Percentiles rank a stretch among this genome's conserved stretches.
These are phyloP conservation scores for Terrapene triunguis DNA, from an alignment of 2,113 vertebrate genomes.

Conservation along the genomic window DNA sequence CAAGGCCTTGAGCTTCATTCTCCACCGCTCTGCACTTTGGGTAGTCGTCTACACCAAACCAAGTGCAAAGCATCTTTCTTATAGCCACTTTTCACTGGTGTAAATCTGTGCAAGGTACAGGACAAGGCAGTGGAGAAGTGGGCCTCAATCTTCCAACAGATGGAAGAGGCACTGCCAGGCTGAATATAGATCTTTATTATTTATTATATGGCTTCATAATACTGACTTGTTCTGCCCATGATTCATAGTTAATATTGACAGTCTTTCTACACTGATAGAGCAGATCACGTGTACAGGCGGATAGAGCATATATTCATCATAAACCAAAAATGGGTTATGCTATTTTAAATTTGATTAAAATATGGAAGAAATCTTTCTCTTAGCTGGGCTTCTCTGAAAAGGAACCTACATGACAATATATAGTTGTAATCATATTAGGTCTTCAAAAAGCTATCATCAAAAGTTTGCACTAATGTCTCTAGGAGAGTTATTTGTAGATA, in stretches of 20 bases:
- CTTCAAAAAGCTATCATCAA: neutral
- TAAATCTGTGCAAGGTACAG: neutral
- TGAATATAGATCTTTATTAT: neutral
- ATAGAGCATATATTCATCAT: neutral
- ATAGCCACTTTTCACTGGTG: neutral
- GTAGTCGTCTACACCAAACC: neutral
- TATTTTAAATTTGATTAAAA: conserved; percentile 1
- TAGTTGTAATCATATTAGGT: neutral
- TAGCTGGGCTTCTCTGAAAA: neutral
- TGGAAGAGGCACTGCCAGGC: neutral
- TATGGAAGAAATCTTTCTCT: neutral
- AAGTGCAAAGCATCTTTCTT: neutral
- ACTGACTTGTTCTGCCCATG: neutral
- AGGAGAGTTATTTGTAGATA: neutral
- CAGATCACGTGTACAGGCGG: neutral
- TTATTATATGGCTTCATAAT: neutral
- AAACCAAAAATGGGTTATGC: neutral
- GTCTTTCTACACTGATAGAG: neutral
- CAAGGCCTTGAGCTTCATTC: neutral
- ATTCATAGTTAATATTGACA: neutral
- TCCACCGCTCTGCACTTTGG: neutral
- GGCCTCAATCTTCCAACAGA: neutral
- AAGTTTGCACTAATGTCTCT: neutral
- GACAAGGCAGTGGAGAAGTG: neutral
- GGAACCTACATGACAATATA: neutral